Evolutionary conservation across 2,113 vertebrate genomes (phyloP).

Genomic region (Merops nubicus): DNA sequence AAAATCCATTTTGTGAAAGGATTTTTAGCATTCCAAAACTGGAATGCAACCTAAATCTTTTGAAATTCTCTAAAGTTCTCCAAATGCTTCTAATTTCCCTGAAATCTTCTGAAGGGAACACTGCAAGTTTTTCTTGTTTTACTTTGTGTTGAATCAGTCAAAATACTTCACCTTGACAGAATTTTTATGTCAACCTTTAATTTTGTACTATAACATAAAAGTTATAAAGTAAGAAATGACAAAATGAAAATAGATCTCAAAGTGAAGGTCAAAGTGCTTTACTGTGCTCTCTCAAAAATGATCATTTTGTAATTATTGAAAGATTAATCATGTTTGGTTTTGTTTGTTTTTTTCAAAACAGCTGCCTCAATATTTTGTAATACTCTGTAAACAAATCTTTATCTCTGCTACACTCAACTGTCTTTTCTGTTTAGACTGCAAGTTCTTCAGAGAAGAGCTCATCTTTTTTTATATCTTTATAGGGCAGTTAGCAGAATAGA

Average conservation of each 20-base stretch:
- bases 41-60: not conserved
- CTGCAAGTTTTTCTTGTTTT: not conserved
- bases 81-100: not conserved
- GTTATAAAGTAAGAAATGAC: not conserved
- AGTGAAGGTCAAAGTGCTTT: not conserved
- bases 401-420: not conserved
- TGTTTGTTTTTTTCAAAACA: not conserved
- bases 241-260: not conserved
- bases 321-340: not conserved
- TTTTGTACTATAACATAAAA: not conserved
- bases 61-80: not conserved
- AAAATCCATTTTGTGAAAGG: not conserved
- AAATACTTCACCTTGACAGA: not conserved
- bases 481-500: not conserved
- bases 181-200: not conserved
- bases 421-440: not conserved
- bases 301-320: not conserved
- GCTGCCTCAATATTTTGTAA: not conserved
- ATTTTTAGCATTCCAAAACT: not conserved
- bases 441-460: not conserved
- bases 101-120: not conserved
- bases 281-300: not conserved
- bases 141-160: not conserved
- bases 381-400: not conserved
- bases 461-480: not conserved